Evolutionary conservation across 2,797 vertebrate genomes (phyloP), one percentile per base, ranked within the genome.

Genomic region (Nannoperca australis): DNA sequence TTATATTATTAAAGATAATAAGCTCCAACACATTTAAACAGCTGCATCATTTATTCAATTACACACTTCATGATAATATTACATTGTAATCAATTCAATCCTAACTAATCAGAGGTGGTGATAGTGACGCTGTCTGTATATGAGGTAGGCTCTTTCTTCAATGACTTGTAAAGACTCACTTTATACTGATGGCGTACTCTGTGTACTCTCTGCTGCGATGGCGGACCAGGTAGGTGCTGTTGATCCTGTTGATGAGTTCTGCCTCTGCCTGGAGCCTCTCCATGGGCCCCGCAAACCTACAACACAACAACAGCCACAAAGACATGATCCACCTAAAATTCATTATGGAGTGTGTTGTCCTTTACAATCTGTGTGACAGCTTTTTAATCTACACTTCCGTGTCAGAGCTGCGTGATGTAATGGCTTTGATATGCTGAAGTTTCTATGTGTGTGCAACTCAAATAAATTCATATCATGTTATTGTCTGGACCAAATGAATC

Each of bases 131-230:
- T 24, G 0, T 55, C 70, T 44, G 9, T 20, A 24, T 22, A 7
- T 51, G 40, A 60, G 14, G 61, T 9, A 27, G 24, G 14, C 40
- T 45, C 22, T 32, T 3, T 42, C 14, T 27, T 20, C 10, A 36
- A 22, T 9, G 60, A 17, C 24, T 4, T 4, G 42, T 15, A 42
- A 0, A 14, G 65, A 96, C 98, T 96, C 94, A 99, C 98, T 99
- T 99, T 90, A 99, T 98, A 90, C 98, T 99, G 92, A 99, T 96
- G 79, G 98, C 98, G 51, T 99, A 99, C 90, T 99, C 98, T 24
- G 96, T 96, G 65, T 90, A 97, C 89, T 99, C 98, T 89, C 96
- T 96, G 86, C 96, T 97, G 90, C 98, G 95, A 89, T 97, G 97
- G 55, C 98, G 95, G 78, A 99, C 97, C 91, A 99, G 91, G 89